A percentile compares a stretch with the other conserved stretches of the same genome.
phyloP scores from a whole-genome alignment of 1,140 invertebrate species.

The Ditylenchus dipsaci region DNA sequence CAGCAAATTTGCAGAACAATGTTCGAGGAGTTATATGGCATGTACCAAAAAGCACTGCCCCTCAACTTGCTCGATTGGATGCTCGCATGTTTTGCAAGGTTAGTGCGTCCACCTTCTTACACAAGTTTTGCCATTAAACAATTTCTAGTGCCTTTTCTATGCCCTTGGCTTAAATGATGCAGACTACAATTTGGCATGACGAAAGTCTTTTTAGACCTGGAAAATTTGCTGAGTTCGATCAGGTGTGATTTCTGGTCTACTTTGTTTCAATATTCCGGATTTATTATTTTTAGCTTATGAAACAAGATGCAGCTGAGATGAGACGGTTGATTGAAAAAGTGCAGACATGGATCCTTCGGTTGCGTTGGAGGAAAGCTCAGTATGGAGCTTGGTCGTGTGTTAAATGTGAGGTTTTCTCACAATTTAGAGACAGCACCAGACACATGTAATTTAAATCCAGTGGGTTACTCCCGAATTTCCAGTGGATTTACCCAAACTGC shows the following conservation, averaged over 20 bases:
- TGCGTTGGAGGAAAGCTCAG: conserved; percentile 34
- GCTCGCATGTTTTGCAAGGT: conserved; percentile 68
- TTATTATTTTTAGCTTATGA: conserved; percentile 26
- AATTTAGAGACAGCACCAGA: no score
- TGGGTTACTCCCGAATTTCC: no score
- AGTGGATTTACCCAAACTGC: no score
- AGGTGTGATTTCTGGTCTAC: conserved; percentile 60
- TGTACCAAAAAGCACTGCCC: conserved; percentile 24
- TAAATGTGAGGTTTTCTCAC: no score
- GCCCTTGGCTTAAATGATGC: conserved; percentile 84
- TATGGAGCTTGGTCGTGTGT: no score
- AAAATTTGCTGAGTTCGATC: conserved; percentile 89
- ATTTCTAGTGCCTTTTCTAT: conserved; percentile 70
- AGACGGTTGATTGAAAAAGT: conserved; percentile 30
- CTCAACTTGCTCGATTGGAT: conserved; percentile 24
- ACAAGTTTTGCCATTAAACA: conserved; percentile 6
- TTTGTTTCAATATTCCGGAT: not conserved
- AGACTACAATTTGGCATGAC: conserved; percentile 92
- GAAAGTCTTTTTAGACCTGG: conserved; percentile 91
- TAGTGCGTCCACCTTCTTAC: conserved; percentile 15
- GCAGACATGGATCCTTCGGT: conserved; percentile 22
- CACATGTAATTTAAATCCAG: no score
- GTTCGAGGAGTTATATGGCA: conserved; percentile 28
- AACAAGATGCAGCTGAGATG: conserved; percentile 22
- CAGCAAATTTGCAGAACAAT: not conserved